Base-by-base conservation (phyloP, 2,113 vertebrate genomes). In the Poeciliopsis occidentalis region DNA sequence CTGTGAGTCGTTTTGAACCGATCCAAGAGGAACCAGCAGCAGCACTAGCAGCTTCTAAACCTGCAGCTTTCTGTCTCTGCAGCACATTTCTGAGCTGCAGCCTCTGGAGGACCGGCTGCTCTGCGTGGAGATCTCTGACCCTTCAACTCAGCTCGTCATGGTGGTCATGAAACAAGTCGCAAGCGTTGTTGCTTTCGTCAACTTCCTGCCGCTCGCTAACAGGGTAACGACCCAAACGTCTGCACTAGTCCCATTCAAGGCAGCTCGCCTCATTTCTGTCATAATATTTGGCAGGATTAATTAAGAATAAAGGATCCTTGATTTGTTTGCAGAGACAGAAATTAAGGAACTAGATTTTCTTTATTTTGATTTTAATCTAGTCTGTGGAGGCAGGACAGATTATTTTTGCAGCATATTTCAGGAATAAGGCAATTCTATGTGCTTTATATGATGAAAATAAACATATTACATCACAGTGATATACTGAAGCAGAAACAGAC, bases 181-280 rank as follows among this genome's bases (percentile, higher is more conserved):
- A 0, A 61, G 57, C 17, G 22, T 65, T 3, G 80, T 71, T 0
- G 0, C 69, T 0, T n/a, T 79, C 7, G 26, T 81, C 60, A 68
- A 71, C 75, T 88, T 79, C 69, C 71, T 88, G 71, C 80, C 86
- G 15, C 78, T 88, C 4, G 86, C 72, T 60, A 83, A 88, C 75
- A 73, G 78, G 81, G 86, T 88, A 30, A 4, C 51, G 8, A 6
- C n/a, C 17, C 29, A 66, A 15, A 47, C 60, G 41, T 4, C 44
- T 2, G 44, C 12, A n/a, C 15, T 26, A 3, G 1, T 57, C 32
- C 24, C 32, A 39, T 24, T 22, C 7, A 8, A 10, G 34, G 10
- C 22, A 22, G 24, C 51, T 17, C 41, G 41, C 4, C 13, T 44
- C 5, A 51, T 19, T 24, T 19, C 6, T 34, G 34, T 10, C 8